phyloP scores from a whole-genome alignment of 2,113 vertebrate genomes.

The Microtus montanus region DNA sequence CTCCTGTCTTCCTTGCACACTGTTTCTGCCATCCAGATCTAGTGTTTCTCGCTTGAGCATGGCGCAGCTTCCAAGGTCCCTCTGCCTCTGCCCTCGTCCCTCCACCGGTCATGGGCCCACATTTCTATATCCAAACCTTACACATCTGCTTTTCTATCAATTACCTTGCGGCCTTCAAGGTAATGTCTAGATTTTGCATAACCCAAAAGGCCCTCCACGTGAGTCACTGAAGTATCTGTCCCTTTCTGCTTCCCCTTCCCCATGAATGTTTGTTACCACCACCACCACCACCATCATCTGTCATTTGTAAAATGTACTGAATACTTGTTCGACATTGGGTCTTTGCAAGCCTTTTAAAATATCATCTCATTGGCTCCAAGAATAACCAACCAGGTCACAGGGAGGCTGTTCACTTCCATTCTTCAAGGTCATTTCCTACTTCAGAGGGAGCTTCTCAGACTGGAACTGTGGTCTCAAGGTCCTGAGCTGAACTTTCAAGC shows the following conservation, averaged over 20 bases:
- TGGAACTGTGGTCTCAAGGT: neutral
- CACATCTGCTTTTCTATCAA: neutral
- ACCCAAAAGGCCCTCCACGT: neutral
- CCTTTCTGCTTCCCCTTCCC: neutral
- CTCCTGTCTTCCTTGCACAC: neutral
- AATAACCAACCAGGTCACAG: neutral
- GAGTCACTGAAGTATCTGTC: neutral
- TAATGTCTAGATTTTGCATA: neutral
- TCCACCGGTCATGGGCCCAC: neutral
- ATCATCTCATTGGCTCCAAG: neutral
- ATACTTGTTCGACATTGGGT: neutral
- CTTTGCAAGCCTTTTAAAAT: neutral
- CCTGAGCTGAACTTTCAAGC: neutral
- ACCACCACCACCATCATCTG: neutral
- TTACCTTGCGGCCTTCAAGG: neutral
- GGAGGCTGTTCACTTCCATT: neutral
- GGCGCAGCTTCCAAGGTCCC: neutral
- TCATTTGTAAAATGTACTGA: neutral
- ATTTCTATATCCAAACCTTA: neutral
- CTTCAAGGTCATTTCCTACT: neutral
- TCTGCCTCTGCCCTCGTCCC: neutral
- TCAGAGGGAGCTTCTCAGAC: neutral
- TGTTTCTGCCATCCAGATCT: neutral
- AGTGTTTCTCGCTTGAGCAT: neutral
- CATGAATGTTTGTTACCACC: neutral